Evolutionary conservation across 2,113 vertebrate species (phyloP).

Genomic region (Phalacrocorax brasilianus): DNA sequence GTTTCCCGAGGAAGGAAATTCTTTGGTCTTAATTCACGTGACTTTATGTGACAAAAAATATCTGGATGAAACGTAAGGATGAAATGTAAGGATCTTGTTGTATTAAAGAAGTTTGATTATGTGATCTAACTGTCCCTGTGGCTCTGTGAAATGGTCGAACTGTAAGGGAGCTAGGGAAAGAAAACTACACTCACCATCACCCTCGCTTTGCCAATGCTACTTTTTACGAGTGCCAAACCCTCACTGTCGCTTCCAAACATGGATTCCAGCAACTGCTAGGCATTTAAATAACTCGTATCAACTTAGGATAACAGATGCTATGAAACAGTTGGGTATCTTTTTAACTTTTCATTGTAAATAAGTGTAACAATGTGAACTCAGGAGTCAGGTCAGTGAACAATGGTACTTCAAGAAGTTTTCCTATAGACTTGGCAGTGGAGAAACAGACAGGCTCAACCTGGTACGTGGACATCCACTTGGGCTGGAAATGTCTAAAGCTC

Average conservation of each 20-base stretch:
- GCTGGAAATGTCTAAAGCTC: neutral
- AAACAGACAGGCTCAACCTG: neutral
- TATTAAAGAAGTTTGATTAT: neutral
- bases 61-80: neutral
- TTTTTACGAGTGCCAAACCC: neutral
- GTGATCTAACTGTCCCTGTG: neutral
- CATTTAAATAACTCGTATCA: neutral
- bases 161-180: neutral
- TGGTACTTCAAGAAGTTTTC: neutral
- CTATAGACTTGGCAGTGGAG: neutral
- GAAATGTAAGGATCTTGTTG: rapidly evolving
- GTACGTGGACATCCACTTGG: neutral
- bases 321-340: neutral
- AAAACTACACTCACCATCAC: neutral
- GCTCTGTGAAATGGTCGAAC: neutral
- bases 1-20: neutral
- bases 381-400: neutral
- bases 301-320: neutral
- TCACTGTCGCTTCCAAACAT: neutral
- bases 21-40: neutral
- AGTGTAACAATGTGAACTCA: neutral
- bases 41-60: neutral
- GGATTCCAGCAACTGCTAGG: neutral
- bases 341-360: neutral
- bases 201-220: rapidly evolving